Evolutionary conservation across 2,797 vertebrate species (phyloP).

Genomic region (Oryzias sinensis): DNA sequence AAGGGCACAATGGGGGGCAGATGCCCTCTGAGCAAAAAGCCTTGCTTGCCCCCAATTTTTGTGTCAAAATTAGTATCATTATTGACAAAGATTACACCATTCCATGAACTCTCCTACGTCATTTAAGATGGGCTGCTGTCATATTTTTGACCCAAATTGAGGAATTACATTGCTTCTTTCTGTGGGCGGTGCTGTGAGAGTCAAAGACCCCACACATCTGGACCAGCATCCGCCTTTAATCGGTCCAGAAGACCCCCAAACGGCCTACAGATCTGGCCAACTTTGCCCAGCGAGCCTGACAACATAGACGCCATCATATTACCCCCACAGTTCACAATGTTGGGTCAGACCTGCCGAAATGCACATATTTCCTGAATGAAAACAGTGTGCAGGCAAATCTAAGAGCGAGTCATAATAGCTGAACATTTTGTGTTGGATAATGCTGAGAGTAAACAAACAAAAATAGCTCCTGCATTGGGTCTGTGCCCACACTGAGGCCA

Average conservation of each 20-base stretch:
- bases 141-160: conserved; percentile 31
- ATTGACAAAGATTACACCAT: too few species aligned
- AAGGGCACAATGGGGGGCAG: too few species aligned
- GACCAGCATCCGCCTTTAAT: conserved; percentile 13
- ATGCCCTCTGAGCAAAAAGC: too few species aligned
- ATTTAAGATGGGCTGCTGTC: neutral
- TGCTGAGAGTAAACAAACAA: conserved; percentile 58
- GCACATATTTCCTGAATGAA: conserved; percentile 56
- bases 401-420: conserved; percentile 28
- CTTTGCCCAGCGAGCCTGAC: conserved; percentile 18
- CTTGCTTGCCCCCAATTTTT: too few species aligned
- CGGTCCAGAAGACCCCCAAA: conserved; percentile 27
- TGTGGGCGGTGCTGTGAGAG: conserved; percentile 5
- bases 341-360: conserved; percentile 35
- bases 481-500: conserved; percentile 18
- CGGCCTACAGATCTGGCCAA: conserved; percentile 32
- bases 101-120: too few species aligned
- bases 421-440: conserved; percentile 37
- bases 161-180: conserved; percentile 26
- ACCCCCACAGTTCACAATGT: conserved; percentile 33
- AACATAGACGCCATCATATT: conserved; percentile 31
- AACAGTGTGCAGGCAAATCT: conserved; percentile 25
- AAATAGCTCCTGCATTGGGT: conserved; percentile 41
- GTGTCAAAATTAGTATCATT: too few species aligned
- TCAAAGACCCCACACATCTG: conserved; percentile 4